Base-by-base conservation (phyloP, 2,797 vertebrate genomes). In the Periparus ater region DNA sequence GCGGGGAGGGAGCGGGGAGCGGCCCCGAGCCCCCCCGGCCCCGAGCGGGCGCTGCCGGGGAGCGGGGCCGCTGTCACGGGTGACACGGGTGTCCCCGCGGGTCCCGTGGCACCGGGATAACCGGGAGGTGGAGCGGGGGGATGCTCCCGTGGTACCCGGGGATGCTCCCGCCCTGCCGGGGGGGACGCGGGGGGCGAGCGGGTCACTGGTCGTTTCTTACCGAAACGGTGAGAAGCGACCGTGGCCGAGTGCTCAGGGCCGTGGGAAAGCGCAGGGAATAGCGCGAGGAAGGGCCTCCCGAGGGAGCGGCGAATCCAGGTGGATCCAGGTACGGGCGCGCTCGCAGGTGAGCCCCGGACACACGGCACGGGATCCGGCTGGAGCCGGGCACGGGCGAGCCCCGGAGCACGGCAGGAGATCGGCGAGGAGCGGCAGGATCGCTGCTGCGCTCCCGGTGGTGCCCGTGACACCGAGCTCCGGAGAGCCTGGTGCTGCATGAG, bases 391-490 rank as follows among this genome's bases (percentile, higher is more conserved):
- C 85, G 38, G 55, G 67, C 36, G 18, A 63, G 84, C 74, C 74
- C 66, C 1, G 83, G 55, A 17, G 1, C 65, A 2, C 55, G 63
- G 63, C 66, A 7, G 50, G 36, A 23, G 74, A 36, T 22, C 74
- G 14, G 57, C 0, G 32, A 10, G 82, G 71, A 60, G 0, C 36
- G 44, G 44, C 70, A 0, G 25, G 2, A 4, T 5, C 63, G 65
- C 47, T 4, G 55, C 73, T 0, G 40, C 5, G 0, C 66, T 36
- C 26, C 27, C 2, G 57, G 0, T 1, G 1, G 42, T 30, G 73
- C 48, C 84, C 58, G 51, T 72, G 75, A 2, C 67, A 51, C 85
- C 29, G 45, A 3, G 75, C 67, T 65, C 19, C 51, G 51, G 60
- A 17, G 5, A 12, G 48, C 58, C n/a, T 4, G 9, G 14, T 47